These are phyloP conservation scores for Crypturellus tataupa DNA, from an alignment of 2,797 vertebrate species.

Conservation along the genomic window DNA sequence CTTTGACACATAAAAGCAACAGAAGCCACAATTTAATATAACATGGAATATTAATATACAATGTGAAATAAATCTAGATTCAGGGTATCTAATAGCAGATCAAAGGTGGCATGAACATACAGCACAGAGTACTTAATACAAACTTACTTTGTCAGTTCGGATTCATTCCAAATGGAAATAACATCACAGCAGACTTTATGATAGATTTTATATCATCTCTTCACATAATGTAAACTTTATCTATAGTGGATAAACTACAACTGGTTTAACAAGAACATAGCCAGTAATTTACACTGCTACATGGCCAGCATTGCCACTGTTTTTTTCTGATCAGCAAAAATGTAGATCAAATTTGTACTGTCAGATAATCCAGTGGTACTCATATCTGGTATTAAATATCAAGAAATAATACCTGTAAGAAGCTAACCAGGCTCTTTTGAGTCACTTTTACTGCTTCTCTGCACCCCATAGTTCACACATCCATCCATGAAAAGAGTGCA, in stretches of 20 bases:
- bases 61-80: neutral
- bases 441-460: neutral
- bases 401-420: neutral
- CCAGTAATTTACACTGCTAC: neutral
- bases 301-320: neutral
- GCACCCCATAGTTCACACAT: too few species aligned
- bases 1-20: neutral
- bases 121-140: neutral
- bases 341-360: neutral
- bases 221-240: neutral
- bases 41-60: neutral
- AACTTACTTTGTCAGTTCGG: neutral
- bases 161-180: neutral
- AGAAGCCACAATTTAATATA: neutral
- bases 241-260: neutral
- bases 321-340: neutral
- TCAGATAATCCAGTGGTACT: neutral
- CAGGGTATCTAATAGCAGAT: neutral
- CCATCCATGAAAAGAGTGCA: fast-evolving
- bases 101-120: neutral
- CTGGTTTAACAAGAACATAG: neutral
- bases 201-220: neutral
- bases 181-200: neutral
- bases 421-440: neutral
- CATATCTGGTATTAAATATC: neutral